Conservation (phyloP, 53 echinoderm and acorn worm genomes). For the Antedon mediterranea region DNA sequence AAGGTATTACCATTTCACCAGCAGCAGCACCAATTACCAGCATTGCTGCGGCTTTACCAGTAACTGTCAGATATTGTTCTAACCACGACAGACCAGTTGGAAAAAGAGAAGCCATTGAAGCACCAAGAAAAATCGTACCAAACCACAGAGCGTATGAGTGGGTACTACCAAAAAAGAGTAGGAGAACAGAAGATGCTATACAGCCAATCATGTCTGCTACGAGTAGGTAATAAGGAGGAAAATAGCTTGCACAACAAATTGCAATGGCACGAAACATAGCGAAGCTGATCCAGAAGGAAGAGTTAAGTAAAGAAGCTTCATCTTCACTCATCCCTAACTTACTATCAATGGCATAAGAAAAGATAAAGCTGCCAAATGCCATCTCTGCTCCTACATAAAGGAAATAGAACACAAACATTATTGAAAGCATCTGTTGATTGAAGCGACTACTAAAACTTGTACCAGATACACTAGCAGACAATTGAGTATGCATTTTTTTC, state of each 20-base stretch:
- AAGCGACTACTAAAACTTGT: constrained; percentile 21
- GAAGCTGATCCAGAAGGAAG: constrained; percentile 34
- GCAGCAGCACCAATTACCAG: constrained; percentile 53
- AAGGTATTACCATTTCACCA: constrained; percentile 78
- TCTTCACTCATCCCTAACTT: background rate
- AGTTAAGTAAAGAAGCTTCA: background rate
- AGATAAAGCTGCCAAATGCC: constrained; percentile 62
- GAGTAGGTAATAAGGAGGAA: constrained; percentile 50
- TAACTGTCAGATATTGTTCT: constrained; percentile 55
- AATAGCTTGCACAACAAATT: constrained; percentile 63
- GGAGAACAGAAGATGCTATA: constrained; percentile 20
- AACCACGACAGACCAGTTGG: constrained; percentile 87
- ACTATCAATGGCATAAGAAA: constrained; percentile 9
- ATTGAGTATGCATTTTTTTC: background rate
- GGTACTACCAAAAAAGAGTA: constrained; percentile 23
- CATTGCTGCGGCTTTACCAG: constrained; percentile 52
- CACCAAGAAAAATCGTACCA: constrained; percentile 41
- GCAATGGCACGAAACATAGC: constrained; percentile 61
- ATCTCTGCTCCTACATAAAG: constrained; percentile 76
- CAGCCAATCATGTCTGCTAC: constrained; percentile 39
- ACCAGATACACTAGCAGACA: background rate
- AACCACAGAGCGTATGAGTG: constrained; percentile 35
- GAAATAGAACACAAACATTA: constrained; percentile 76
- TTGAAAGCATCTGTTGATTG: constrained; percentile 23
- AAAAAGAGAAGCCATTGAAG: constrained; percentile 89